Conservation (phyloP, 2,113 vertebrate species). For the Thomomys bottae region DNA sequence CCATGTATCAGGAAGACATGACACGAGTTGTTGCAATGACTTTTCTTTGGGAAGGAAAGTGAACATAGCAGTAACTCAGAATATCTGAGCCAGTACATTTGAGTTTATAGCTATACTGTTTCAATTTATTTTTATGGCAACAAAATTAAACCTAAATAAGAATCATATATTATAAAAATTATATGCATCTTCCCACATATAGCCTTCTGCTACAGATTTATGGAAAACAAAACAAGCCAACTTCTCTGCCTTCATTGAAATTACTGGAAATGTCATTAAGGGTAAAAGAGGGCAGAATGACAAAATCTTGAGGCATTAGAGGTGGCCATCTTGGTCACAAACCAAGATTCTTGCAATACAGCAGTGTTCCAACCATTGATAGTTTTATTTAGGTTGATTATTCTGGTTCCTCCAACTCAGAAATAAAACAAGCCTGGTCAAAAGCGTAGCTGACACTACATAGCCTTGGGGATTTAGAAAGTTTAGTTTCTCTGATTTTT, state of each 20-base stretch:
- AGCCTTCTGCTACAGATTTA: background rate
- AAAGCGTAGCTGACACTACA: background rate
- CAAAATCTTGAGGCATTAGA: background rate
- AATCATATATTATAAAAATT: background rate
- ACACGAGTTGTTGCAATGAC: background rate
- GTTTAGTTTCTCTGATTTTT: background rate
- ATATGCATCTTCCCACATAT: background rate
- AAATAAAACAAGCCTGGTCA: constrained; percentile 15
- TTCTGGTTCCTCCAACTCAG: background rate
- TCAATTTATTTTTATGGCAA: constrained; percentile 18
- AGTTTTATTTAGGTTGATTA: background rate
- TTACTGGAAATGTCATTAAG: background rate
- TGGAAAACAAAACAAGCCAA: background rate
- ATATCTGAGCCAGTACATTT: background rate
- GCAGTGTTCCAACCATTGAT: background rate
- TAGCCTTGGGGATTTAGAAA: background rate
- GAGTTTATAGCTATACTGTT: background rate
- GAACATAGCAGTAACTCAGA: background rate
- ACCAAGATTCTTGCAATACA: background rate
- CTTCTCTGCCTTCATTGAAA: background rate
- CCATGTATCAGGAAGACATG: background rate
- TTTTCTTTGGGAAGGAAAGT: background rate
- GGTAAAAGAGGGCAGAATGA: background rate
- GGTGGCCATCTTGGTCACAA: background rate
- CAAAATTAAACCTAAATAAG: constrained; percentile 15